Base-by-base conservation (phyloP, 2,797 vertebrate genomes). In the Prunella strophiata region DNA sequence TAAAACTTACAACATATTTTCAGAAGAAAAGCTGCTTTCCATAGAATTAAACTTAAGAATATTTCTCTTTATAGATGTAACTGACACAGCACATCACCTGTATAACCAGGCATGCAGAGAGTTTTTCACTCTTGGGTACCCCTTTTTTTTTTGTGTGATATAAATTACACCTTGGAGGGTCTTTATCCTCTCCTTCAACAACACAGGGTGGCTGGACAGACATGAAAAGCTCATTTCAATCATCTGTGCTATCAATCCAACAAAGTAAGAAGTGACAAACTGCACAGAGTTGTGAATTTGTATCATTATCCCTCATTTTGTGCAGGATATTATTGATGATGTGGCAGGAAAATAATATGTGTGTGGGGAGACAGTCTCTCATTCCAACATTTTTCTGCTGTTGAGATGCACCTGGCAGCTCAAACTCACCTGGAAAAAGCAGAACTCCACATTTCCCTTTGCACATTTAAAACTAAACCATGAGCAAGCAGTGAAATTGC, bases 401-500 rank as follows among this genome's bases (percentile, higher is more conserved):
- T 43, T 43, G 45, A 58, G 19, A 38, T 47, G 26, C 11, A 25
- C 25, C 40, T 58, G 8, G 13, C 42, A 67, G 61, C 30, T 26
- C 57, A 10, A 32, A 10, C 17, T 57, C 34, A 74, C 48, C 48
- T 40, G 34, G 36, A 89, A 23, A 18, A 54, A 26, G 5, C 5
- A 76, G 26, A 71, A 32, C 1, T 23, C 16, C 9, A 3, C 4
- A 1, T 76, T 77, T 42, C n/a, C 9, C 36, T 61, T 20, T 45
- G 13, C 34, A 34, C 5, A 5, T 36, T 68, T 71, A 14, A 63
- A 91, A 43, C 18, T 7, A 5, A 42, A 23, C 2, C 32, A 19
- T 2, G 10, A 43, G 8, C 5, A 38, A 42, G 16, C 8, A 3
- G 4, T 5, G 7, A 27, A 40, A 13, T 3, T 13, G 13, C 21